These are phyloP conservation scores for Teinopalpus imperialis DNA, from an alignment of 2,888 invertebrate genomes.

Conservation along the genomic window DNA sequence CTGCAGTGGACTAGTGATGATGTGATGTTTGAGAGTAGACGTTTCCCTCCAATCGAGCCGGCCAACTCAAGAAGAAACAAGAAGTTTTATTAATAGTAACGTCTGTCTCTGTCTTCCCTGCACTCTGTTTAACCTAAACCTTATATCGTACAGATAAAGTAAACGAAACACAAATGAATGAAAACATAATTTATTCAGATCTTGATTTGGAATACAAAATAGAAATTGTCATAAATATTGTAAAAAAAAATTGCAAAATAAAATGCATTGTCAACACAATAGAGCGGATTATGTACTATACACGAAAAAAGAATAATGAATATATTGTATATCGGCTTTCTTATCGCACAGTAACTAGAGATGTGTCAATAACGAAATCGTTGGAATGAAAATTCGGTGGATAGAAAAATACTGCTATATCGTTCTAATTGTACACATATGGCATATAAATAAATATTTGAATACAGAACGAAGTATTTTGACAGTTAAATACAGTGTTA, in stretches of 20 bases:
- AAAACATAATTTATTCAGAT: conserved; percentile 67
- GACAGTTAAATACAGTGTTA: too few relatives aligned
- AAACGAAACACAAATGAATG: too few relatives aligned
- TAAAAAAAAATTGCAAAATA: conserved; percentile 50
- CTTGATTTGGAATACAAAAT: conserved; percentile 45
- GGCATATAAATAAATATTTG: too few relatives aligned
- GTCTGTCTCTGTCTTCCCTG: too few relatives aligned
- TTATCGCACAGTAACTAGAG: conserved; percentile 50
- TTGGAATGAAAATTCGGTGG: conserved; percentile 59
- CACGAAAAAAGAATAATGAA: conserved; percentile 24
- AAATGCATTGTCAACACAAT: conserved; percentile 65
- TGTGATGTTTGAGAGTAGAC: too few relatives aligned
- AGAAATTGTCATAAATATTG: conserved; percentile 42
- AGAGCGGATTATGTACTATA: conserved; percentile 28
- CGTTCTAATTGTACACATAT: neutral
- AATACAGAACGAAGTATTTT: too few relatives aligned
- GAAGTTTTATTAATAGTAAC: too few relatives aligned
- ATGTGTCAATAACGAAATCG: conserved; percentile 17
- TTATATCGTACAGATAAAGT: too few relatives aligned
- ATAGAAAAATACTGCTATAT: conserved; percentile 50
- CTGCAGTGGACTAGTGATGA: too few relatives aligned
- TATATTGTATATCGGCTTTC: neutral
- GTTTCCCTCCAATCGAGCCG: too few relatives aligned
- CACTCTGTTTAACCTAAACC: too few relatives aligned
- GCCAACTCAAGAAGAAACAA: too few relatives aligned